These are phyloP conservation scores for Eulemur coronatus DNA, from an alignment of 2,797 vertebrate genomes.

Conservation along the genomic window DNA sequence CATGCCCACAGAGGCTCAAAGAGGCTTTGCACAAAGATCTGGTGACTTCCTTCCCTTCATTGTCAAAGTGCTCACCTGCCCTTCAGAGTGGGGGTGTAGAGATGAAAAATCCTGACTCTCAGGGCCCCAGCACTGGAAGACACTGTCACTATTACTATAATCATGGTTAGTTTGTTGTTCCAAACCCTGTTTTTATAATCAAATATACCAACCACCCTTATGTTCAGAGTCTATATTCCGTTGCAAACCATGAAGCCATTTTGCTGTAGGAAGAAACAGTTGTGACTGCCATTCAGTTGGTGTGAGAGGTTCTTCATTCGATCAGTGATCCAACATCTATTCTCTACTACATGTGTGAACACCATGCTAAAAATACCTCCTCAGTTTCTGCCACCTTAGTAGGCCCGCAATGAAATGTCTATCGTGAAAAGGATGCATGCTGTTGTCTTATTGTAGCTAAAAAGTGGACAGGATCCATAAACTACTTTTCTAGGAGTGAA, in stretches of 20 bases:
- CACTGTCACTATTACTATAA: not conserved
- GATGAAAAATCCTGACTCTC: not conserved
- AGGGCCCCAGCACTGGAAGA: not conserved
- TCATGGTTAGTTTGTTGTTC: not conserved
- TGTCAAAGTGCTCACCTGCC: not conserved
- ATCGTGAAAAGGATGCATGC: not conserved
- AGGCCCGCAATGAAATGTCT: not conserved
- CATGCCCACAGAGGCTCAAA: not conserved
- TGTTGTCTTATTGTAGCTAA: not conserved
- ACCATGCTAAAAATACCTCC: not conserved
- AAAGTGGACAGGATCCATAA: not conserved
- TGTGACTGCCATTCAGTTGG: not conserved
- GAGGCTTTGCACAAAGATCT: not conserved
- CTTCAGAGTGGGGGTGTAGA: not conserved
- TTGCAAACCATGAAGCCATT: not conserved
- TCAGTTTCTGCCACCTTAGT: not conserved
- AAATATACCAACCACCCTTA: not conserved
- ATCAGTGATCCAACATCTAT: not conserved
- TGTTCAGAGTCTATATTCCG: not conserved
- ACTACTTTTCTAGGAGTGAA: not conserved
- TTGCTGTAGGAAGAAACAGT: not conserved
- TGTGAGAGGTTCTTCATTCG: not conserved
- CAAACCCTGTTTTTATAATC: not conserved
- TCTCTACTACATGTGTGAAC: not conserved
- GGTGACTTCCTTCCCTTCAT: not conserved